Evolutionary conservation across 2,888 invertebrate genomes (phyloP).

Genomic region (Tetragnatha montana): DNA sequence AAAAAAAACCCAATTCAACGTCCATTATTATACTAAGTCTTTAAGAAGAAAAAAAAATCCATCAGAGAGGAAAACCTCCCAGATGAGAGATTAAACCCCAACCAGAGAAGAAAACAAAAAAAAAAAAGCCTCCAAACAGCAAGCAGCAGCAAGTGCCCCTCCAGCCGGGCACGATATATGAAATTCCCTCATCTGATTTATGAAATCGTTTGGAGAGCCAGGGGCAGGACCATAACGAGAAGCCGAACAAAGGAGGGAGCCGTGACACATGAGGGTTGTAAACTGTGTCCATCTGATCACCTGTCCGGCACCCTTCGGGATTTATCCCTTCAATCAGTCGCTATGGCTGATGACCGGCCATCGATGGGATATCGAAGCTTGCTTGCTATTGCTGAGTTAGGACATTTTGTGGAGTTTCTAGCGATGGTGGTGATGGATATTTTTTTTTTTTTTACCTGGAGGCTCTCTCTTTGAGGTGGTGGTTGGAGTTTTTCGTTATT

Average conservation of each 20-base stretch:
- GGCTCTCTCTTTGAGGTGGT: background rate
- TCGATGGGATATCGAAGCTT: constrained; percentile 27
- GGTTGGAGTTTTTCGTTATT: no score
- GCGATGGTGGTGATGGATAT: constrained; percentile 20
- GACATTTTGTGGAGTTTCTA: constrained; percentile 36
- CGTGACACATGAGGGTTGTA: constrained; percentile 64
- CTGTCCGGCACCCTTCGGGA: constrained; percentile 55
- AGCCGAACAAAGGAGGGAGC: constrained; percentile 36
- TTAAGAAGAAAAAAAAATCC: no score
- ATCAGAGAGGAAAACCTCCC: background rate
- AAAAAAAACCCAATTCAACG: background rate
- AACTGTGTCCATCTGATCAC: constrained; percentile 67
- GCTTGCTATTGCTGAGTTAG: constrained; percentile 48
- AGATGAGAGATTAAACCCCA: background rate
- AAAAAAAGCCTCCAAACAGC: background rate
- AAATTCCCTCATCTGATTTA: constrained; percentile 54
- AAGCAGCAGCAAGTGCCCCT: background rate
- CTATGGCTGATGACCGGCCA: constrained; percentile 52
- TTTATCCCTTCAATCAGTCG: constrained; percentile 67
- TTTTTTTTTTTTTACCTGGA: background rate
- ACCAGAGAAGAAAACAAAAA: background rate
- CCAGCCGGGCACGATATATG: constrained; percentile 7
- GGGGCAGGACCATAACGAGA: constrained; percentile 5
- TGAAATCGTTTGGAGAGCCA: constrained; percentile 31
- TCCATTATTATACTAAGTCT: no score